Evolutionary conservation across 2,797 vertebrate genomes (phyloP).

Genomic region (Xerus rutilus): DNA sequence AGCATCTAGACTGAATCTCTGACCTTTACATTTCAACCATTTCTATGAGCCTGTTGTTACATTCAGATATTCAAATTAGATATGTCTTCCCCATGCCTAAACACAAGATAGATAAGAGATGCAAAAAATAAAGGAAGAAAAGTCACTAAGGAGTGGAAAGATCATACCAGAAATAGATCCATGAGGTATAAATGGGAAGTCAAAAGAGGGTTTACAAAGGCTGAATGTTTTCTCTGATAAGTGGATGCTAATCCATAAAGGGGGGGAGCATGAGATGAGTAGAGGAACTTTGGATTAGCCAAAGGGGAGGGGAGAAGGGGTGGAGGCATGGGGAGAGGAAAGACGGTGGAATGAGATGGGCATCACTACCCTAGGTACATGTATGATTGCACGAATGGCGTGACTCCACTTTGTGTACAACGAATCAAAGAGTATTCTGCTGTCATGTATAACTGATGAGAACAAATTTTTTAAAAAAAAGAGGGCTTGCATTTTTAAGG

Average conservation of each 20-base stretch:
- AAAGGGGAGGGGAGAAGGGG: no score
- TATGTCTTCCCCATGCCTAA: background rate
- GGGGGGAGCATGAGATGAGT: no score
- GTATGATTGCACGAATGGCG: no score
- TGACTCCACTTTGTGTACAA: no score
- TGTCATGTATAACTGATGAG: no score
- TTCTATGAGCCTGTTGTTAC: constrained; percentile 34
- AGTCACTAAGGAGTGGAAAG: background rate
- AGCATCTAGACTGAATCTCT: constrained; percentile 73
- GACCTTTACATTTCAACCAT: background rate
- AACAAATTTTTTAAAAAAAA: background rate
- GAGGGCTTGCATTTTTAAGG: constrained; percentile 28
- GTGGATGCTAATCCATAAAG: no score
- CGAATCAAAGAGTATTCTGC: no score
- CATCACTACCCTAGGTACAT: no score
- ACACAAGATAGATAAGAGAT: background rate
- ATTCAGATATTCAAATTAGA: constrained; percentile 14
- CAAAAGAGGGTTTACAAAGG: background rate
- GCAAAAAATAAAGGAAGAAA: background rate
- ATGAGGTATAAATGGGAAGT: background rate
- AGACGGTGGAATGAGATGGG: no score
- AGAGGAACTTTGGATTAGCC: no score
- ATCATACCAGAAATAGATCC: background rate
- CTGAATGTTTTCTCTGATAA: no score
- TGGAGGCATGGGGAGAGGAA: no score